Base-by-base conservation (phyloP, 2,797 vertebrate genomes). In the Lagorchestes hirsutus region DNA sequence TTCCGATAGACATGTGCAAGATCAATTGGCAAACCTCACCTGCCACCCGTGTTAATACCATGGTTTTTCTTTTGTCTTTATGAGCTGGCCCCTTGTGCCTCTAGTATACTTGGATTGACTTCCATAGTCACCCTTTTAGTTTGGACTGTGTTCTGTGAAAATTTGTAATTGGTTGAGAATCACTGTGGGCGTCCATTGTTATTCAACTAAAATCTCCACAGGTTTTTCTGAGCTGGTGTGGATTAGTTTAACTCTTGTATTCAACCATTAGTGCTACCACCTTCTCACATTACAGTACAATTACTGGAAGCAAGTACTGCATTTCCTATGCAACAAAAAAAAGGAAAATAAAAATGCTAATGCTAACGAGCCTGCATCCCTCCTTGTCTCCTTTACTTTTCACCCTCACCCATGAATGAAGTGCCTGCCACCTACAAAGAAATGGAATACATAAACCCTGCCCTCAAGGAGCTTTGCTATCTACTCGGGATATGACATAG, bases 251-350 rank as follows among this genome's bases (percentile, higher is more conserved):
- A 99, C 99, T 99, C 99, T 99, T 99, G 99, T 99, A 99, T 99
- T 99, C 98, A 99, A 98, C 99, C 99, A 98, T 99, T 99, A 99
- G 99, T 99, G 99, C 99, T 99, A 99, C 99, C 99, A 99, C 99
- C 99, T 99, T 99, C 99, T 99, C 99, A 99, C 99, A 98, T 99
- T 99, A 99, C 99, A 99, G 99, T 99, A 99, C 99, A 99, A 99
- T 99, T 99, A 99, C 99, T 99, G 99, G 99, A 99, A 99, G 99
- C 99, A 99, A 99, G 99, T 99, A 99, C 99, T 99, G 99, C 99
- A 99, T 99, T 99, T 99, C 99, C 99, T 99, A 99, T 99, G 99
- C 99, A 99, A 99, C 99, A 99, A 99, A 98, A 97, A 99, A 99
- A 99, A 99, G 99, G 99, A 99, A 99, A 99, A 99, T 99, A 99